Evolutionary conservation across 1,140 invertebrate species (phyloP).

Genomic region (Saccostrea echinata): DNA sequence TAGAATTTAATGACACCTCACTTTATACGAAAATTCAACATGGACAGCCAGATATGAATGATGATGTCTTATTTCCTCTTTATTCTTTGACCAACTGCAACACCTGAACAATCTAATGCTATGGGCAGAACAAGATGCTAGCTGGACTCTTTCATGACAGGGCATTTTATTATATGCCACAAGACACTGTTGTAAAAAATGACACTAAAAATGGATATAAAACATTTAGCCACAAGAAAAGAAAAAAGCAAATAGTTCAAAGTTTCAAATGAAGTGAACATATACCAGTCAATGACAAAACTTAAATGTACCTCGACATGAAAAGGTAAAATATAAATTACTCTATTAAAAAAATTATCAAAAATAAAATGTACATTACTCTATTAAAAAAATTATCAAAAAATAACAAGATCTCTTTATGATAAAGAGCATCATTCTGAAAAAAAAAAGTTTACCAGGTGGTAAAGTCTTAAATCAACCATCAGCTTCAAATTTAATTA

Average conservation of each 20-base stretch:
- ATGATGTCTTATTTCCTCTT: conserved; percentile 37
- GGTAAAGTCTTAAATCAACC: background rate
- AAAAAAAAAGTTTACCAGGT: background rate
- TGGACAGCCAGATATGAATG: conserved; percentile 24
- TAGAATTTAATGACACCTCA: conserved; percentile 35
- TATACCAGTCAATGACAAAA: no score
- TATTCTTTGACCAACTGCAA: background rate
- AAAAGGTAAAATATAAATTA: no score
- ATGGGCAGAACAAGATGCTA: background rate
- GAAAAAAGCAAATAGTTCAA: no score
- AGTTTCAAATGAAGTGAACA: no score
- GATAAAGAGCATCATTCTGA: background rate
- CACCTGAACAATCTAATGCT: background rate
- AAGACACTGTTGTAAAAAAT: no score
- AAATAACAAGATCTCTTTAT: background rate
- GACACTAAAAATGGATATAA: no score
- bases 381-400: background rate
- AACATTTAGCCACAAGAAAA: no score
- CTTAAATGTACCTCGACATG: no score
- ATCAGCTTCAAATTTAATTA: conserved; percentile 1
- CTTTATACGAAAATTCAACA: conserved; percentile 9
- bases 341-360: no score
- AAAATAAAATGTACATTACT: background rate
- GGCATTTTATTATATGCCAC: no score
- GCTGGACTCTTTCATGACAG: no score